Percentiles rank a stretch among this genome's conserved stretches.
These are phyloP conservation scores for Conomelus anceps DNA, from an alignment of 2,888 invertebrate genomes.

Conservation along the genomic window DNA sequence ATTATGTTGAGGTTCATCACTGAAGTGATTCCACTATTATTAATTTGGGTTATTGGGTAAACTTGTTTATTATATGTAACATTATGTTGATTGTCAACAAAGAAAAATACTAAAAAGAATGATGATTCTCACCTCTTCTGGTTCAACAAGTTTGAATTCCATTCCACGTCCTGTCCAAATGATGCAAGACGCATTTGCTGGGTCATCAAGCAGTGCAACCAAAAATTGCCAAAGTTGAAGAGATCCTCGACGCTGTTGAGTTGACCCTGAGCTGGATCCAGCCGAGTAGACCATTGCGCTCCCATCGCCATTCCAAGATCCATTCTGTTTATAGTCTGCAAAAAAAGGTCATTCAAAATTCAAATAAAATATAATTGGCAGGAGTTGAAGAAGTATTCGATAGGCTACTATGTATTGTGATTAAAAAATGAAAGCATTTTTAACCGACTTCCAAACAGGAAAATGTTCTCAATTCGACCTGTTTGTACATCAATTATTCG, in stretches of 20 bases:
- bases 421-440: no score
- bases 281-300: constrained; percentile 2
- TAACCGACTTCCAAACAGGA: no score
- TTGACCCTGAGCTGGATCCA: constrained; percentile 9
- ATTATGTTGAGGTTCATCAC: no score
- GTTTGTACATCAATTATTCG: no score
- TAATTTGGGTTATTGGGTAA: no score
- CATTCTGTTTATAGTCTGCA: constrained; percentile 18
- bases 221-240: constrained; percentile 94
- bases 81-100: no score
- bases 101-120: no score
- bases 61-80: no score
- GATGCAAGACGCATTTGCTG: constrained; percentile 70
- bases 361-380: not conserved
- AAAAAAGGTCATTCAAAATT: no score
- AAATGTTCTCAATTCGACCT: no score
- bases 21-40: no score
- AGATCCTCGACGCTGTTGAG: constrained; percentile 68
- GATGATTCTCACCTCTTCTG: constrained; percentile 73
- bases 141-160: constrained; percentile 93
- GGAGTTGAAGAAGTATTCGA: not conserved
- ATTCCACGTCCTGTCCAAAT: constrained; percentile 93
- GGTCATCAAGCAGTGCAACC: constrained; percentile 69
- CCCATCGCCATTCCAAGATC: not conserved
- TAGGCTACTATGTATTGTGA: no score